Evolutionary conservation across 2,797 vertebrate genomes (phyloP).

Genomic region (Platalea minor): DNA sequence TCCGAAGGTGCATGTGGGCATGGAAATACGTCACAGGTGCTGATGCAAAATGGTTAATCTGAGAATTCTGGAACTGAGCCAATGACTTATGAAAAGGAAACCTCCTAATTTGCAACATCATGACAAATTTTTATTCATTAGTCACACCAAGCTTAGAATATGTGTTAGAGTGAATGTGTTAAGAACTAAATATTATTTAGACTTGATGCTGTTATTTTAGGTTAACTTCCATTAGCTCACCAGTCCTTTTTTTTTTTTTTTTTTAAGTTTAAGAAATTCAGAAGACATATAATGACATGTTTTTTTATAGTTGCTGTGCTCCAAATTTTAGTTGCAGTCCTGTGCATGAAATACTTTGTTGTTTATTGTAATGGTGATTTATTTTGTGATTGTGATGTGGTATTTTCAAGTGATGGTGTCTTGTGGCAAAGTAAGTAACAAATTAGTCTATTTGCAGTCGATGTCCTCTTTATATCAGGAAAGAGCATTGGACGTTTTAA

Average conservation of each 20-base stretch:
- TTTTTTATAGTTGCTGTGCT: constrained; percentile 32
- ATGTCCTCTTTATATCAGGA: neutral
- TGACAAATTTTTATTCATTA: neutral
- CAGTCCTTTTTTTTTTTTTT: neutral
- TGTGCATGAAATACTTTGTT: constrained; percentile 36
- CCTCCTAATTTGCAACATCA: neutral
- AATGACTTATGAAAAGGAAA: neutral
- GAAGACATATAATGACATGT: neutral
- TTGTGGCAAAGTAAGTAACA: constrained; percentile 62
- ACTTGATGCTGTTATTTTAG: neutral
- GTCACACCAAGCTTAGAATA: neutral
- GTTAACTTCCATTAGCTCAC: constrained; percentile 26
- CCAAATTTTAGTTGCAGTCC: constrained; percentile 39
- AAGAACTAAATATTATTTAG: neutral
- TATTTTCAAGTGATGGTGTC: constrained; percentile 58
- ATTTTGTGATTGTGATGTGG: constrained; percentile 46
- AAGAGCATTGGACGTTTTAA: neutral
- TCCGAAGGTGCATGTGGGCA: constrained; percentile 69
- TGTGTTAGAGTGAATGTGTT: constrained; percentile 1
- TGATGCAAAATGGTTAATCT: constrained; percentile 26
- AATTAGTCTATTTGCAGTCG: neutral
- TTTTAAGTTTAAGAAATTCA: neutral
- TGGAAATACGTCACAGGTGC: constrained; percentile 62
- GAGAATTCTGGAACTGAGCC: constrained; percentile 29
- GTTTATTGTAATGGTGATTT: constrained; percentile 43